Base-by-base conservation (phyloP, 2,797 vertebrate species). In the Acanthopagrus latus region DNA sequence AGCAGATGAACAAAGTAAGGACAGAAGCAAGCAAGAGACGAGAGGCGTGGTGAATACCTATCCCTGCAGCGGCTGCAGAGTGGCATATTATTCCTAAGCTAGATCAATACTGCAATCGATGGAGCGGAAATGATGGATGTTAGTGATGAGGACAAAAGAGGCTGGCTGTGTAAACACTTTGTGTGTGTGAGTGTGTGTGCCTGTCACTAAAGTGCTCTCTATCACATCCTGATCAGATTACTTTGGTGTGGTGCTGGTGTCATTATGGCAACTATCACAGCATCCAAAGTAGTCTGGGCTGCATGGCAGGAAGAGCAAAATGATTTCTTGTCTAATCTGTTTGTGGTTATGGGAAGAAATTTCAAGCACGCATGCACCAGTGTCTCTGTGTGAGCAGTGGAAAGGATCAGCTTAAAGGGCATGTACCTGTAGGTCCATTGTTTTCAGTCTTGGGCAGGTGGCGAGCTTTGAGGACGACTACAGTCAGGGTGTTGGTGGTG, bases 401-500 rank as follows among this genome's bases (percentile, higher is more conserved):
- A 38, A 27, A 52, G 3, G 13, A 14, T 64, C 3, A 4, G 10
- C 3, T 62, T 0, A 23, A 72, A 56, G 17, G 5, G 4, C 1
- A n/a, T 7, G 3, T 81, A 99, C 98, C 98, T 95, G 97, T 97
- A 73, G 98, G 96, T 86, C 97, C 96, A n/a, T 95, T 96, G 84
- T 96, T 95, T 81, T 99, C 97, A 43, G 95, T 94, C 91, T 97
- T 98, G 64, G 97, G 97, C 82, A 99, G 94, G 84, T 99, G 97
- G n/a, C 97, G 96, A 25, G 98, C 98, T 94, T 99, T 99, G 82
- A 99, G 95, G 71, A 99, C 97, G 78, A 99, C 98, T 77, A 99
- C 98, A 16, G 97, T 99, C 84, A 99, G 96, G 5, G 97, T 98
- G 80, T 98, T 99, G 82, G 97, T 99, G 79, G 97, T 98, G 64